phyloP scores from a whole-genome alignment of 2,113 vertebrate genomes.

The Trichomycterus rosablanca region DNA sequence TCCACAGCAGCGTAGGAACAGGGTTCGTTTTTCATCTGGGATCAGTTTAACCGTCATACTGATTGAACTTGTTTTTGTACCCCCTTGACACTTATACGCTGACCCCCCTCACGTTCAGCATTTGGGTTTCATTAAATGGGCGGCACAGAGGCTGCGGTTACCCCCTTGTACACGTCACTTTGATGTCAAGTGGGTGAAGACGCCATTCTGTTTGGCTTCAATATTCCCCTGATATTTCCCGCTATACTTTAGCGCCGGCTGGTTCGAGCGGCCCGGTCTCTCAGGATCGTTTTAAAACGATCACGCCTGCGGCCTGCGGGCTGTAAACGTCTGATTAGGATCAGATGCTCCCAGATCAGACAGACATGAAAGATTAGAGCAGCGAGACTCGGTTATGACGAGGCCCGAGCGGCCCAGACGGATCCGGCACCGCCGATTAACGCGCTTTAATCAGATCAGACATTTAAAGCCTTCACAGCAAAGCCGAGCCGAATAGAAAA shows the following conservation, averaged over 20 bases:
- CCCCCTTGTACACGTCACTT: conserved; percentile 58
- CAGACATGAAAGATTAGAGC: conserved; percentile 26
- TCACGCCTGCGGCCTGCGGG: conserved; percentile 36
- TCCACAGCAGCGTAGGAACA: too few relatives aligned
- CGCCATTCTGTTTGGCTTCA: conserved; percentile 66
- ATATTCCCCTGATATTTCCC: conserved; percentile 61
- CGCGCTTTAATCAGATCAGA: neutral
- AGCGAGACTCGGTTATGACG: conserved; percentile 13
- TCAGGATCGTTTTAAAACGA: too few relatives aligned
- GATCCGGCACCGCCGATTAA: conserved; percentile 3
- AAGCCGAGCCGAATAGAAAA: neutral
- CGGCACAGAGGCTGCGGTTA: conserved; percentile 56
- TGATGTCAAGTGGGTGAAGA: conserved; percentile 63
- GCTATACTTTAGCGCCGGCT: conserved; percentile 64
- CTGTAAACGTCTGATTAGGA: conserved; percentile 54
- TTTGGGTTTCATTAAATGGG: conserved; percentile 62
- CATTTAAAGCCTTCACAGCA: neutral
- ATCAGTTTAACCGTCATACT: neutral
- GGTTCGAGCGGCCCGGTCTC: conserved; percentile 50
- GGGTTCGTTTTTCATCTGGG: too few relatives aligned
- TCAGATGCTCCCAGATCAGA: conserved; percentile 53
- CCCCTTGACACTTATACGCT: neutral
- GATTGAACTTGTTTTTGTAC: neutral
- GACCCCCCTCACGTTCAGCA: conserved; percentile 44
- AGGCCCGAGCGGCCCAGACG: conserved; percentile 7